phyloP scores from a whole-genome alignment of 2,888 invertebrate genomes.

The Ceriagrion tenellum region DNA sequence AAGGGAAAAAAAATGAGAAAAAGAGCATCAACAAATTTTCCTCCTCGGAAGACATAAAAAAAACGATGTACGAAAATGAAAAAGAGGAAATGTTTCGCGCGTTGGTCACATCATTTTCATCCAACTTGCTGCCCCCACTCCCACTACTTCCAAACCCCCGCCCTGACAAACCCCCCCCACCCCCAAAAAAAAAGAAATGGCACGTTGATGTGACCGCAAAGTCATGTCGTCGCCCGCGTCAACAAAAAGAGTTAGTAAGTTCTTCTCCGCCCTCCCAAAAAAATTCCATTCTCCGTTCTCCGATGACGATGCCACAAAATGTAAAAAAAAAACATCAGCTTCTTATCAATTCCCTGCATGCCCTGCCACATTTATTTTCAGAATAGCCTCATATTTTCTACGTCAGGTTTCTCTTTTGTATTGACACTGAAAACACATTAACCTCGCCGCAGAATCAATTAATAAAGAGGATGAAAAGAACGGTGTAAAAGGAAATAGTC shows the following conservation, averaged over 20 bases:
- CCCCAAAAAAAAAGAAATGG: neutral
- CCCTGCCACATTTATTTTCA: neutral
- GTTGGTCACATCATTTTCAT: neutral
- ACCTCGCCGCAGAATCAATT: neutral
- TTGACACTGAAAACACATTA: neutral
- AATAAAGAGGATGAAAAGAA: neutral
- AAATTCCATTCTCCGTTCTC: neutral
- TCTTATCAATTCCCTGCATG: neutral
- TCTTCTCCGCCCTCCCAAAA: neutral
- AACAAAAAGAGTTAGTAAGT: neutral
- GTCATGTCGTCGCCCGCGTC: neutral
- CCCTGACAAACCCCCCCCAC: neutral
- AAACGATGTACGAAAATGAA: neutral
- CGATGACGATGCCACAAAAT: neutral
- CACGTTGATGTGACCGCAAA: neutral
- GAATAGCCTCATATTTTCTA: neutral
- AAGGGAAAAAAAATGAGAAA: neutral
- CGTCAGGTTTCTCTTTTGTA: neutral
- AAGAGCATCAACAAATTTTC: neutral
- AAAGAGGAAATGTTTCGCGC: neutral
- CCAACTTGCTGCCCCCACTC: no score
- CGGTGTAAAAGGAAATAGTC: neutral
- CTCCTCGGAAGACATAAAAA: neutral
- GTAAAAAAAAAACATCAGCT: neutral
- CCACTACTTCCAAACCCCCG: no score